Conservation (phyloP, 2,888 invertebrate genomes). For the Pollenia labialis region DNA sequence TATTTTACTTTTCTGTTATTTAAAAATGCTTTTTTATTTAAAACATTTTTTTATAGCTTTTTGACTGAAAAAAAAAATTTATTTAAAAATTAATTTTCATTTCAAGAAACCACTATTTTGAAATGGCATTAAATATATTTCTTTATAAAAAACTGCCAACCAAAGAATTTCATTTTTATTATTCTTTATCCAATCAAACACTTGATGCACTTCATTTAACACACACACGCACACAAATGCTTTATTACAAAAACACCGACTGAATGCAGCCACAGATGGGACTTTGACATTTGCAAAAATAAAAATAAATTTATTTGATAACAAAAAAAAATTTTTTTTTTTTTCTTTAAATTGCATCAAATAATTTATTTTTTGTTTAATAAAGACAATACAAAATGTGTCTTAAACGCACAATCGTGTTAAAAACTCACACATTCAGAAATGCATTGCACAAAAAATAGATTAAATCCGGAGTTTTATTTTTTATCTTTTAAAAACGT, state of each 20-base stretch:
- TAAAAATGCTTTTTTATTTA: background rate
- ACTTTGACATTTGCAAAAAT: constrained; percentile 1
- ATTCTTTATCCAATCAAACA: constrained; percentile 33
- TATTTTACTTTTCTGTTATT: background rate
- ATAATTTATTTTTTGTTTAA: background rate
- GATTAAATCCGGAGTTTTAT: background rate
- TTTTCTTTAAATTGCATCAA: no score
- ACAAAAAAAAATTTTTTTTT: no score
- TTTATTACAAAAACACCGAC: background rate
- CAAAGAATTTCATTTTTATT: constrained; percentile 15
- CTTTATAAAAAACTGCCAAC: background rate
- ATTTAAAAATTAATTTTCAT: background rate
- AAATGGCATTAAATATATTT: background rate
- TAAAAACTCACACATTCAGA: background rate
- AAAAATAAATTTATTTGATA: background rate
- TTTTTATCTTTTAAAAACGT: no score
- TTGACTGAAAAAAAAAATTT: background rate
- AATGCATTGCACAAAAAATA: background rate
- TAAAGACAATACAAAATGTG: background rate
- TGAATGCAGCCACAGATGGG: constrained; percentile 5
- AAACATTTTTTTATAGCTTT: background rate
- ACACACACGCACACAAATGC: background rate
- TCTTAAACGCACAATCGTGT: background rate
- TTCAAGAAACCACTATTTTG: no score
- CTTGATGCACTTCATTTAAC: constrained; percentile 65